Evolutionary conservation across 2,113 vertebrate genomes (phyloP).

Genomic region (Bambusicola thoracicus): DNA sequence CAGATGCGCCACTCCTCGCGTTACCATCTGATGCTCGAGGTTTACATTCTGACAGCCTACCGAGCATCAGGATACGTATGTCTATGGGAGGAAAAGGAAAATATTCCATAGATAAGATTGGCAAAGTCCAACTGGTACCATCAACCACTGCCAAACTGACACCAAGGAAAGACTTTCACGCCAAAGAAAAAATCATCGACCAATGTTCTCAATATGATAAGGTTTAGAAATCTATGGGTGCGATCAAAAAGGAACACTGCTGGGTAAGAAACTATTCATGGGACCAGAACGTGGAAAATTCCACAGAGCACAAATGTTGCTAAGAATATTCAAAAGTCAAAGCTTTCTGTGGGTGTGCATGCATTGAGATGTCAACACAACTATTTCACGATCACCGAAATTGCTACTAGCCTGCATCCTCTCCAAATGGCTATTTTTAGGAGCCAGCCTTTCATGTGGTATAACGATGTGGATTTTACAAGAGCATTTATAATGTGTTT

Average conservation of each 20-base stretch:
- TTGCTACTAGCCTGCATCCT: conserved; percentile 77
- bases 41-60: background rate
- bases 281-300: conserved; percentile 16
- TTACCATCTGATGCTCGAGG: background rate
- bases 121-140: background rate
- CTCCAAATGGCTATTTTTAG: conserved; percentile 83
- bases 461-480: conserved; percentile 82
- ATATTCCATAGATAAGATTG: background rate
- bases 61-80: background rate
- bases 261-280: background rate
- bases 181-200: background rate
- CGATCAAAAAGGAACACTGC: background rate
- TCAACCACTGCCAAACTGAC: background rate
- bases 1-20: background rate
- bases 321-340: conserved; percentile 48
- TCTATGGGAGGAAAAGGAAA: background rate
- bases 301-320: conserved; percentile 30
- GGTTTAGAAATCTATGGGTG: background rate
- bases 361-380: conserved; percentile 65
- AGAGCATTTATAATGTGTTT: conserved; percentile 83
- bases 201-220: background rate
- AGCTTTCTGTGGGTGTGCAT: conserved; percentile 57
- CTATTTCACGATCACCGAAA: conserved; percentile 78
- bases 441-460: conserved; percentile 82
- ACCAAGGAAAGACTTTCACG: background rate